These are phyloP conservation scores for Paracyclopina nana DNA, from an alignment of 1,140 invertebrate species.

Conservation along the genomic window DNA sequence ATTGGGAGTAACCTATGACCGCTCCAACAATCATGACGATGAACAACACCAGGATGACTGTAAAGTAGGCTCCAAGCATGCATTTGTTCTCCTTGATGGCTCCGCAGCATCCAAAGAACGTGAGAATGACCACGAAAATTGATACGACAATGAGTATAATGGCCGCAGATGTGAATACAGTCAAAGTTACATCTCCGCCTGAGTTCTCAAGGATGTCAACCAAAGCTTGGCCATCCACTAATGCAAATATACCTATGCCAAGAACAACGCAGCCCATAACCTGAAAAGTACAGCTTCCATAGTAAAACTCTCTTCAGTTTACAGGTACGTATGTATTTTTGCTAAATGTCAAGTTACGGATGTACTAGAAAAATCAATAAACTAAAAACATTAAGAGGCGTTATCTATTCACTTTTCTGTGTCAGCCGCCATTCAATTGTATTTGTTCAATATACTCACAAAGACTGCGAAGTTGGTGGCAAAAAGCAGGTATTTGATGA, in stretches of 20 bases:
- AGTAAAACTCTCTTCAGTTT: too few relatives aligned
- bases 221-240: neutral
- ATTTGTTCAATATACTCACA: neutral
- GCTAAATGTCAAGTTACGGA: too few relatives aligned
- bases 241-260: neutral
- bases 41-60: neutral
- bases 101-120: neutral
- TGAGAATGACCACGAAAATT: neutral
- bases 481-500: neutral
- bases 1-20: neutral
- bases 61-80: neutral
- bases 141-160: neutral
- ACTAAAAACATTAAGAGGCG: too few relatives aligned
- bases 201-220: neutral
- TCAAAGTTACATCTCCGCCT: neutral
- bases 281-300: too few relatives aligned
- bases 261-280: neutral
- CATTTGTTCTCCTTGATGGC: neutral
- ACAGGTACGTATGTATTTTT: too few relatives aligned
- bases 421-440: too few relatives aligned
- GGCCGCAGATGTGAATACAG: neutral
- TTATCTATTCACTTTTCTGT: too few relatives aligned
- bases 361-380: too few relatives aligned
- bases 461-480: neutral
- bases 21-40: slow-evolving; percentile 3